Percentiles rank a stretch among this genome's conserved stretches.
These are phyloP conservation scores for Nomia melanderi DNA, from an alignment of 1,140 invertebrate species.

Conservation along the genomic window DNA sequence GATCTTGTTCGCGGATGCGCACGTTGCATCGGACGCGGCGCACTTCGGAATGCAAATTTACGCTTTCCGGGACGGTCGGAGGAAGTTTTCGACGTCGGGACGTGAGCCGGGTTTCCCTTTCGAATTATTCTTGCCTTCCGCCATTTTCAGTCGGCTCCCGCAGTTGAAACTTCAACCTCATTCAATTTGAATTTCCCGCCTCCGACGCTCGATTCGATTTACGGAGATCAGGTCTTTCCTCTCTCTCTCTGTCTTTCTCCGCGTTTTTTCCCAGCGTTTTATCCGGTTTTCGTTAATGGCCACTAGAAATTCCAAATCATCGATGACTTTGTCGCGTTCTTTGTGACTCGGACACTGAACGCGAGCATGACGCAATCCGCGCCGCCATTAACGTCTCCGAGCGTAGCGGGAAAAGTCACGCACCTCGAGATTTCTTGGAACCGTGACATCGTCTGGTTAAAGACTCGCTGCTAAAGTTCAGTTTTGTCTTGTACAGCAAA, in stretches of 20 bases:
- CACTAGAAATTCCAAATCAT: neutral
- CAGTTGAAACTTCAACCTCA: neutral
- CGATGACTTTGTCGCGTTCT: neutral
- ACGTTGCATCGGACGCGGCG: slow-evolving; percentile 10
- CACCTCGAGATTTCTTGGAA: neutral
- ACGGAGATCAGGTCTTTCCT: no score
- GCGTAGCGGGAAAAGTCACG: neutral
- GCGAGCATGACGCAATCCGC: neutral
- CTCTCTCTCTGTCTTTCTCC: no score
- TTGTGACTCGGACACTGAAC: neutral
- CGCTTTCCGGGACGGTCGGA: slow-evolving; percentile 4
- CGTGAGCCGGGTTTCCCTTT: slow-evolving; percentile 25
- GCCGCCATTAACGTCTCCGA: neutral
- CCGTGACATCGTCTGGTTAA: neutral
- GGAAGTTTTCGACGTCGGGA: slow-evolving; percentile 23
- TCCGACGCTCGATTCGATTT: neutral
- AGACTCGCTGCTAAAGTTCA: no score
- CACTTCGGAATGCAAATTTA: slow-evolving; percentile 43
- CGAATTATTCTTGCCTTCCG: neutral
- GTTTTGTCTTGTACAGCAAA: no score
- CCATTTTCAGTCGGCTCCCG: neutral
- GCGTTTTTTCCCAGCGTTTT: no score
- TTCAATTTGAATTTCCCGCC: neutral
- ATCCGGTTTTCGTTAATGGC: neutral
- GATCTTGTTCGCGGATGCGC: slow-evolving; percentile 17